Evolutionary conservation across 1,140 invertebrate genomes (phyloP).

Genomic region (Cyphomyrmex costatus): DNA sequence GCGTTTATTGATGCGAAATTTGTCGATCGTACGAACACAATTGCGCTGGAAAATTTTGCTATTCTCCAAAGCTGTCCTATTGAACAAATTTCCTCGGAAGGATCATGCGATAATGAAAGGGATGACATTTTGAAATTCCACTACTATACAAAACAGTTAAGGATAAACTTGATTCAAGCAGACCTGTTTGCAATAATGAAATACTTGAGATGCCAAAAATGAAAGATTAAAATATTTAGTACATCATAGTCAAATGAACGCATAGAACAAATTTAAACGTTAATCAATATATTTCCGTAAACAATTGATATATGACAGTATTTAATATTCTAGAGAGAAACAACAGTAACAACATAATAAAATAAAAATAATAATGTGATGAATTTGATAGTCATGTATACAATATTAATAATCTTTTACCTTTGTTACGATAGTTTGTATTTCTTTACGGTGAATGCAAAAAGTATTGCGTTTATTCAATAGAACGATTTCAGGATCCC

Average conservation of each 20-base stretch:
- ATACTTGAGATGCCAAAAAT: neutral
- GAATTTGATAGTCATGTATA: neutral
- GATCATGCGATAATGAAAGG: neutral
- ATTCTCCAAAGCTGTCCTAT: neutral
- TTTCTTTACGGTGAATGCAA: too few species aligned
- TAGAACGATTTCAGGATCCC: too few species aligned
- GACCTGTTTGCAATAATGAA: neutral
- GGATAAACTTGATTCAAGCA: neutral
- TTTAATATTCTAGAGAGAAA: neutral
- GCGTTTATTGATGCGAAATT: conserved; percentile 70
- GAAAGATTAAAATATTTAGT: neutral
- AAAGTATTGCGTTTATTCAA: too few species aligned
- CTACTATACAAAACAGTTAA: neutral
- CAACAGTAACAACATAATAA: neutral
- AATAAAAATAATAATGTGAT: neutral
- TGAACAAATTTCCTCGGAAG: conserved; percentile 12
- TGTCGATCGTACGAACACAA: conserved; percentile 60
- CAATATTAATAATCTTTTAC: neutral
- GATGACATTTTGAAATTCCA: neutral
- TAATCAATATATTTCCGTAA: neutral
- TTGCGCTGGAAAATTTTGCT: conserved; percentile 8
- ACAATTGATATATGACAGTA: neutral
- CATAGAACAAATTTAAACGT: too few species aligned
- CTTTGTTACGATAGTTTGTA: too few species aligned
- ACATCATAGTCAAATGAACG: neutral